Percentiles rank a stretch among this genome's conserved stretches.
Evolutionary conservation across 2,888 invertebrate species (phyloP).

Genomic region (Hanleya hanleyi): DNA sequence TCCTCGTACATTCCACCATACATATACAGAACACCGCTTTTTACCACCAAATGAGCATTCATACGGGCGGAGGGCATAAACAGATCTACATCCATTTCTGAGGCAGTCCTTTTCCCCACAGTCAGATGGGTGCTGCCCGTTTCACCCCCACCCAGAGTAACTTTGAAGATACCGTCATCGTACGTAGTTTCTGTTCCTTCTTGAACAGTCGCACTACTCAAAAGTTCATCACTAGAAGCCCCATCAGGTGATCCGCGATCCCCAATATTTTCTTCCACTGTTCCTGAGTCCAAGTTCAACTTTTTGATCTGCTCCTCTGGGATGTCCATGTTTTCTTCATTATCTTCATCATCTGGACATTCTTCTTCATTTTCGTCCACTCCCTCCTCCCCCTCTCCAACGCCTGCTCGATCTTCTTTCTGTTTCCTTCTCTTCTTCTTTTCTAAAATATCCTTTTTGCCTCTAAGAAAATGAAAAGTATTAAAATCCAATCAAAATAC

Average conservation of each 20-base stretch:
- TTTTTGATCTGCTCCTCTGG: constrained; percentile 47
- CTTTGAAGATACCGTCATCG: constrained; percentile 88
- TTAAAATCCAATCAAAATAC: neutral
- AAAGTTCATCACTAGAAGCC: neutral
- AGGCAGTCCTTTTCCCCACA: constrained; percentile 18
- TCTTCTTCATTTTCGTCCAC: constrained; percentile 46
- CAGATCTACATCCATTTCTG: constrained; percentile 37
- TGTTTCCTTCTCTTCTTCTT: constrained; percentile 66
- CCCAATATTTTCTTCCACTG: neutral
- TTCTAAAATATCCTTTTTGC: constrained; percentile 61
- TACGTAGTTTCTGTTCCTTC: constrained; percentile 71
- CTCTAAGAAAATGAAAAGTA: no score
- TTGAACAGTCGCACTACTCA: no score
- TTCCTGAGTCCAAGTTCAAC: constrained; percentile 35
- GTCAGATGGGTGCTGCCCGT: neutral
- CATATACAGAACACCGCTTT: constrained; percentile 84
- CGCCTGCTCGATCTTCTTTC: constrained; percentile 30
- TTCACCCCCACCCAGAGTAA: constrained; percentile 79
- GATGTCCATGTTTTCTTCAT: constrained; percentile 47
- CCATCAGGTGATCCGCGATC: no score
- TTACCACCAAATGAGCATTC: constrained; percentile 86
- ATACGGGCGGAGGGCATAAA: constrained; percentile 78
- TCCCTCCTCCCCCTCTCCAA: constrained; percentile 17
- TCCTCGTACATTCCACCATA: constrained; percentile 91
- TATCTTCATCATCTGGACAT: constrained; percentile 41